These are phyloP conservation scores for Candidula unifasciata DNA, from an alignment of 2,888 invertebrate genomes.

Conservation along the genomic window DNA sequence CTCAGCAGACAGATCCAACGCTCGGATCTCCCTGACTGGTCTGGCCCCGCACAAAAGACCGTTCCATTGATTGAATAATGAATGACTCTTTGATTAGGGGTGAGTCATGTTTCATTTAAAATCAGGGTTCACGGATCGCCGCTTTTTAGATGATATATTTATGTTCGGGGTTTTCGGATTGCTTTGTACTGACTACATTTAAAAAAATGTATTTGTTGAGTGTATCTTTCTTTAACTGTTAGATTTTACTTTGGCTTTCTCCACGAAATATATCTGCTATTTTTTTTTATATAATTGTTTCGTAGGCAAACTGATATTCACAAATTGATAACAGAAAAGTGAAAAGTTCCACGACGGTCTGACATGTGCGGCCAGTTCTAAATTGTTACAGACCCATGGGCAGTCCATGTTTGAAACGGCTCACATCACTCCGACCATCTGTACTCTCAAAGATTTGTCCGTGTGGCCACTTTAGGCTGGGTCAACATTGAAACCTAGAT, in stretches of 20 bases:
- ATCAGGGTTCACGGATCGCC: background rate
- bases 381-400: no score
- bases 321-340: no score
- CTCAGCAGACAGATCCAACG: background rate
- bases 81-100: slow-evolving; percentile 27
- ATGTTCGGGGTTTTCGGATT: background rate
- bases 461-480: no score
- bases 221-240: background rate
- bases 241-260: no score
- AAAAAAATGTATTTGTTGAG: background rate
- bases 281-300: no score
- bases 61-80: slow-evolving; percentile 29
- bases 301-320: no score
- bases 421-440: no score
- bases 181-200: background rate
- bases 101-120: slow-evolving; percentile 25
- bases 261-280: background rate
- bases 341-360: no score
- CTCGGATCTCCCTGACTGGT: slow-evolving; percentile 2
- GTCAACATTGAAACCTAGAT: no score
- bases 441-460: no score
- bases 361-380: no score
- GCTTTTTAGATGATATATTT: background rate
- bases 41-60: background rate
- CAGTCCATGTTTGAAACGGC: no score